Evolutionary conservation across 2,797 vertebrate genomes (phyloP).

Genomic region (Sebastes steindachneri): DNA sequence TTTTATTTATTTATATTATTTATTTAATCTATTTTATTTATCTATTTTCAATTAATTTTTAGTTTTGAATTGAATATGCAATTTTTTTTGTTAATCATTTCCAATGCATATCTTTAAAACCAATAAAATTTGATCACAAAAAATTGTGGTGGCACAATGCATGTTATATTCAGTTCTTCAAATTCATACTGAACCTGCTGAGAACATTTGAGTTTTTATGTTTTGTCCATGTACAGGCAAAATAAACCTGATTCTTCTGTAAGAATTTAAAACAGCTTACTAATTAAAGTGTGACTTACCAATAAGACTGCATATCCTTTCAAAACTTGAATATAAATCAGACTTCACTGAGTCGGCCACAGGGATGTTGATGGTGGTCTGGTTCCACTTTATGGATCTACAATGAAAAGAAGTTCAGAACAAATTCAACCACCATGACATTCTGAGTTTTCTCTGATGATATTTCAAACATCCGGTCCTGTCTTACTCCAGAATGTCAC

Average conservation of each 20-base stretch:
- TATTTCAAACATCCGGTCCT: background rate
- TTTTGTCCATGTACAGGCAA: too few species aligned
- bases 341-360: slow-evolving; percentile 75
- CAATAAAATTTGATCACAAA: too few species aligned
- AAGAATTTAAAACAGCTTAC: background rate
- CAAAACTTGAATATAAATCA: slow-evolving; percentile 79
- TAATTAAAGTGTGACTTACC: slow-evolving; percentile 71
- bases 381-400: slow-evolving; percentile 42
- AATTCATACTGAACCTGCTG: background rate
- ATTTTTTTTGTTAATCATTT: too few species aligned
- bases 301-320: slow-evolving; percentile 85
- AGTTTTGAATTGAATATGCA: too few species aligned
- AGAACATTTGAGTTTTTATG: background rate
- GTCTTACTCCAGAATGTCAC: slow-evolving; percentile 73
- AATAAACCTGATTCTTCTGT: background rate
- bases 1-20: too few species aligned
- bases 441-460: background rate
- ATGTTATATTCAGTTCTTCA: background rate
- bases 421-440: background rate
- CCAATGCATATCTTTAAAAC: too few species aligned
- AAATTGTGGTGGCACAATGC: too few species aligned
- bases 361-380: slow-evolving; percentile 77
- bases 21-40: too few species aligned
- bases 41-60: too few species aligned
- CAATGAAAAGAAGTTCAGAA: background rate